These are phyloP conservation scores for Aradophagus sp. DNA, from an alignment of 1,140 invertebrate species.

Conservation along the genomic window DNA sequence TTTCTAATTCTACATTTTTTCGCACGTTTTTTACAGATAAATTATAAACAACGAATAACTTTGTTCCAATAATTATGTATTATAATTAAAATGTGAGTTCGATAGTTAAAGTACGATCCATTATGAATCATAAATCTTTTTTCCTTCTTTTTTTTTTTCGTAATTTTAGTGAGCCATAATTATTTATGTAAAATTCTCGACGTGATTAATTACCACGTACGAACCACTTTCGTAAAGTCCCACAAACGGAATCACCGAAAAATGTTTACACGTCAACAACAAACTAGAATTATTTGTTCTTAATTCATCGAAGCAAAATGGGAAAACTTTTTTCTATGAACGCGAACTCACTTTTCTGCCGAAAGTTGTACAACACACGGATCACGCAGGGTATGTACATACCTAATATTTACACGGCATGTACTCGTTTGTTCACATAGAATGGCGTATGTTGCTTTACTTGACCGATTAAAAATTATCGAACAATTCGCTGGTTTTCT, in stretches of 20 bases:
- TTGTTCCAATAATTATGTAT: no score
- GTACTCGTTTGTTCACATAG: slow-evolving; percentile 45
- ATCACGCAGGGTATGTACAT: slow-evolving; percentile 72
- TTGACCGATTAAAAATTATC: slow-evolving; percentile 26
- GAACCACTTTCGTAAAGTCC: not conserved
- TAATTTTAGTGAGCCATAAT: no score
- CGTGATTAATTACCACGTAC: not conserved
- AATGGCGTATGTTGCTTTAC: slow-evolving; percentile 40
- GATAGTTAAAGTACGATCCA: no score
- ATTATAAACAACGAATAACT: no score
- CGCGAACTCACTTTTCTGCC: slow-evolving; percentile 34
- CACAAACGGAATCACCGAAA: no score
- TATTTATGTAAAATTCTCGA: no score
- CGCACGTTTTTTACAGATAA: no score
- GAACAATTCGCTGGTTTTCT: slow-evolving; percentile 2
- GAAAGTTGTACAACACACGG: slow-evolving; percentile 60
- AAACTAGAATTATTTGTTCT: slow-evolving; percentile 9
- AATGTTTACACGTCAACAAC: not conserved
- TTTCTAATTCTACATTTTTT: no score
- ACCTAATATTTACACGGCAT: slow-evolving; percentile 56
- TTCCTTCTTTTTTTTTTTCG: no score
- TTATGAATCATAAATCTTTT: no score
- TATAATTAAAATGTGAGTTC: no score
- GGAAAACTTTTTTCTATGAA: slow-evolving; percentile 34
- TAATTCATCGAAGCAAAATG: slow-evolving; percentile 9